Evolutionary conservation across 2,888 invertebrate species (phyloP), one percentile per base, ranked within the genome.

Genomic region (Crossocerus cetratus): DNA sequence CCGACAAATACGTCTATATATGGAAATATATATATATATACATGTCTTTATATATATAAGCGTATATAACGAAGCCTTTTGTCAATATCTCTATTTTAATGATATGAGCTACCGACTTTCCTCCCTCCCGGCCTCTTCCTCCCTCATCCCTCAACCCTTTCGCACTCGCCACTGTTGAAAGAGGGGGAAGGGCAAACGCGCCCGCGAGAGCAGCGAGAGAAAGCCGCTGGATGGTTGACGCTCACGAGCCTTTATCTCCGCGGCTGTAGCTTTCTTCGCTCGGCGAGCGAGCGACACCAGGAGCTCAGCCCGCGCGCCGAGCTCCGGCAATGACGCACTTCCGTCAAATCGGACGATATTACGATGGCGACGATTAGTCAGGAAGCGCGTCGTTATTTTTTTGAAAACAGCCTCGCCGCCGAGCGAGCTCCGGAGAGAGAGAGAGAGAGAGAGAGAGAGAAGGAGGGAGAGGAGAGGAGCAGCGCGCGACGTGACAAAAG

Each of bases 41-140:
- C 42, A 44, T n/a, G 62, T 58, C 20, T 56, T 32, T 61, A 59
- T 56, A 21, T 60, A 77, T 81, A 76, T 74, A 42, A 58, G 42
- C 76, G 74, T 53, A 45, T 69, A 69, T 67, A 67, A 60, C 68
- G 76, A 65, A 69, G 65, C 75, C 89, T 86, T 88, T 90, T 89
- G 89, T 89, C 88, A 89, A 89, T 90, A 89, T 86, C 85, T 86
- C 88, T 86, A 88, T 89, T 89, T 90, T 90, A 89, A 90, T 89
- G 89, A 90, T 88, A 89, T 88, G 89, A 88, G 84, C 66, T 81
- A 77, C 81, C 70, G 69, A 71, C 83, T 79, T 78, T 65, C 57
- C 59, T 57, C n/a, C 53, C 58, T 53, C 59, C 21, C 66, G 21
- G 74, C 57, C 61, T 42, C 59, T 49, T 68, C 54, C 16, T 11